Percentiles rank a stretch among this genome's conserved stretches.
Conservation (phyloP, 2,113 vertebrate genomes). For the Pholis gunnellus region DNA sequence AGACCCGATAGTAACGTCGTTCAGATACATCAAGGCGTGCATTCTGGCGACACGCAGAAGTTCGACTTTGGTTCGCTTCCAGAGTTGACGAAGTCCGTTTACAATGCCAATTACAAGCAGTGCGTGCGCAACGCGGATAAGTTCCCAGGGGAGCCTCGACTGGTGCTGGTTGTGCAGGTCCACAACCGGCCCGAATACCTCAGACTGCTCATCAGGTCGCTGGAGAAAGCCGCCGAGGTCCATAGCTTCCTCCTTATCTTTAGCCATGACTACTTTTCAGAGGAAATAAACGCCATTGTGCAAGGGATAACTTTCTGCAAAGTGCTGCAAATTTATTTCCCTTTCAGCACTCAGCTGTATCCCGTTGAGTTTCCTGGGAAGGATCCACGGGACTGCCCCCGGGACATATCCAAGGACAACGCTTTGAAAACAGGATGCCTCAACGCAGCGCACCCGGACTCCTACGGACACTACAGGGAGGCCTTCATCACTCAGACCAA, state of each 20-base stretch:
- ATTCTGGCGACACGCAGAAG: constrained; percentile 23
- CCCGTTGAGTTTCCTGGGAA: constrained; percentile 83
- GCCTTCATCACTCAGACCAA: constrained; percentile 84
- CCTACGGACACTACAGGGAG: constrained; percentile 85
- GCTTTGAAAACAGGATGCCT: constrained; percentile 80
- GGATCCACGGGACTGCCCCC: constrained; percentile 81
- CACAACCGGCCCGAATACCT: constrained; percentile 85
- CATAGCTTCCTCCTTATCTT: constrained; percentile 81
- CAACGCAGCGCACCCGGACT: constrained; percentile 83
- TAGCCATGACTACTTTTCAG: constrained; percentile 84
- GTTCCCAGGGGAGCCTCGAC: constrained; percentile 75
- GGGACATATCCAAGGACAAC: constrained; percentile 76
- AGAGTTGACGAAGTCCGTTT: constrained; percentile 71
- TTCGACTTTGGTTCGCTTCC: constrained; percentile 65
- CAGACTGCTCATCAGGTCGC: constrained; percentile 77
- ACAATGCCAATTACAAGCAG: constrained; percentile 78
- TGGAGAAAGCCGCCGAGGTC: constrained; percentile 77
- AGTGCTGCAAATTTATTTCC: constrained; percentile 86
- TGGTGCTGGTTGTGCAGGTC: constrained; percentile 84
- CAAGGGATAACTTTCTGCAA: constrained; percentile 83
- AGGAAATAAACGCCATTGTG: constrained; percentile 80
- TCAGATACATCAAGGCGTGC: not conserved
- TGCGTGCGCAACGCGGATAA: constrained; percentile 72
- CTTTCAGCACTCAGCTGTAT: constrained; percentile 85
- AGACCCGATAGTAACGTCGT: fast-evolving